Base-by-base conservation (phyloP, 2,797 vertebrate genomes). In the Pseudopleuronectes americanus region DNA sequence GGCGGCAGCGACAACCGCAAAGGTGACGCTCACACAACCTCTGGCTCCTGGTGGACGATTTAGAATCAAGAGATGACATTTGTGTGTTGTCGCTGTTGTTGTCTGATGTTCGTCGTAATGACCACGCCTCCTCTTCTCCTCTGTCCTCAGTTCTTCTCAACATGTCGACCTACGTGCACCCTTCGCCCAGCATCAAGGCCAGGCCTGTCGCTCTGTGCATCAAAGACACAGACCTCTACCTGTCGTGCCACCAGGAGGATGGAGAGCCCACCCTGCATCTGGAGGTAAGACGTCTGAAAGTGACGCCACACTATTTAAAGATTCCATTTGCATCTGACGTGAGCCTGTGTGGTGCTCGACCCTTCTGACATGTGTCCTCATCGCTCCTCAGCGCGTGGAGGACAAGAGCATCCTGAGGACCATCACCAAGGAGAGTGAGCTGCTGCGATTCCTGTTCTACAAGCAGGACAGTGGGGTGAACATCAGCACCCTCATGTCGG, bases 391-490 rank as follows among this genome's bases (percentile, higher is more conserved):
- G 92, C 3, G 4, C 4, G 76, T 93, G 55, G 14, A 48, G 22
- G 21, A 89, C 65, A 82, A 69, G 36, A 13, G 0, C 1, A 49
- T 0, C 16, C 74, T 93, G 65, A 0, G 1, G 1, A 73, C 0
- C 0, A 87, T 93, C 65, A 22, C 4, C 49, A 0, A 2, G 0
- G 28, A 62, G 0, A 89, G 88, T 9, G 86, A 92, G 13, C 43
- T 77, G 74, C 26, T 48, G 47, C 79, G 90, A 1, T 94, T 94
- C 45, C 85, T 94, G 60, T 93, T 94, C 89, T 87, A 91, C 83
- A 91, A 80, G 16, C 72, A 36, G 0, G 84, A 84, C 77, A 76
- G 36, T 0, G 91, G 87, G 0, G 0, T 84, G 33, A 89, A 77
- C 76, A 0, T 67, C 63, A 91, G 76, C 84, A 91, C 87, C 12